phyloP scores from a whole-genome alignment of 2,113 vertebrate species.

The Notothenia rossii region DNA sequence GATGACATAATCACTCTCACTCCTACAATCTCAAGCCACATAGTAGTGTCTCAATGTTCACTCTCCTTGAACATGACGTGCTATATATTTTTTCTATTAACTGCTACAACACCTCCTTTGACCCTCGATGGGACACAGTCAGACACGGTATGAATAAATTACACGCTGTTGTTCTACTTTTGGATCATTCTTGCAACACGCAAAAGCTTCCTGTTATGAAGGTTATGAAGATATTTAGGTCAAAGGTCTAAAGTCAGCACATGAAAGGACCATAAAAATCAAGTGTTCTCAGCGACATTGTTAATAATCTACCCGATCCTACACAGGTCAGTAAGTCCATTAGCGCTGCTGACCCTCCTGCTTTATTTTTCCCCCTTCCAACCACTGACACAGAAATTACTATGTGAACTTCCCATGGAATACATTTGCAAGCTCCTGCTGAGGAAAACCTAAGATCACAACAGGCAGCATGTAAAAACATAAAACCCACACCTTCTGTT shows the following conservation, averaged over 20 bases:
- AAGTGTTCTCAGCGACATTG: slow-evolving; percentile 43
- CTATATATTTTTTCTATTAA: background rate
- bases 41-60: background rate
- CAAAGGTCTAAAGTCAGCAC: slow-evolving; percentile 75
- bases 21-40: background rate
- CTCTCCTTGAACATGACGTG: background rate
- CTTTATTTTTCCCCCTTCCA: background rate
- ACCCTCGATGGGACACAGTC: background rate
- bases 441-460: slow-evolving; percentile 41
- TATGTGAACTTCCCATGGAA: slow-evolving; percentile 53
- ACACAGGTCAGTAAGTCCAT: slow-evolving; percentile 69
- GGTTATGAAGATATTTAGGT: slow-evolving; percentile 72
- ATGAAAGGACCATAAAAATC: slow-evolving; percentile 62
- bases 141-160: background rate
- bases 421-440: slow-evolving; percentile 42
- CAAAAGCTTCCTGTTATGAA: slow-evolving; percentile 22
- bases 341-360: slow-evolving; percentile 60
- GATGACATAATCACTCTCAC: background rate
- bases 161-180: background rate
- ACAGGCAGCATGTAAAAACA: slow-evolving; percentile 34
- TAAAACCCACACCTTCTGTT: slow-evolving; percentile 43
- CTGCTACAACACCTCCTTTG: background rate
- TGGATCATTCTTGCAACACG: background rate
- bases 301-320: slow-evolving; percentile 79
- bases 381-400: slow-evolving; percentile 40